These are phyloP conservation scores for Parascotia fuliginaria DNA, from an alignment of 2,888 invertebrate genomes.

Conservation along the genomic window DNA sequence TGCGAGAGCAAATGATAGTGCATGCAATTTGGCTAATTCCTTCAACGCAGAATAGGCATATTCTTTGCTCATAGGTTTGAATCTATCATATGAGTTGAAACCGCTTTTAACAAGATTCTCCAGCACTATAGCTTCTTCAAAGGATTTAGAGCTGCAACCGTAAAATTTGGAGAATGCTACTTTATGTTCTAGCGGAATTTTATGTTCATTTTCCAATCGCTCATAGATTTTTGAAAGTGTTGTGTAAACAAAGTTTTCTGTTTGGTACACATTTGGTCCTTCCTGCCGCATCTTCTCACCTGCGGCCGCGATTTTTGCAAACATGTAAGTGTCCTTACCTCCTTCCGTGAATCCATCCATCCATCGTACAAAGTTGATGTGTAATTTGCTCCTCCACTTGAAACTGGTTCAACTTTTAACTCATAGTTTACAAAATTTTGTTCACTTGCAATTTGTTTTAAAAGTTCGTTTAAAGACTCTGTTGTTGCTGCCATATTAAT, in stretches of 20 bases:
- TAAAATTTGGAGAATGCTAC: conserved; percentile 55
- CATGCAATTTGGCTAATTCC: conserved; percentile 60
- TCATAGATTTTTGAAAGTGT: conserved; percentile 49
- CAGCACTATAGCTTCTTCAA: conserved; percentile 61
- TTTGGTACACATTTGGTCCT: conserved; percentile 36
- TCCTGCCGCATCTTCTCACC: not conserved
- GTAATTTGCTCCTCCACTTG: conserved; percentile 29
- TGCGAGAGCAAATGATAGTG: conserved; percentile 55
- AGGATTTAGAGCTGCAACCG: conserved; percentile 42
- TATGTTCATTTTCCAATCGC: conserved; percentile 49
- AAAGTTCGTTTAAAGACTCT: conserved; percentile 13
- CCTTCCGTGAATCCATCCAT: conserved; percentile 6
- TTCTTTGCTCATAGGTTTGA: conserved; percentile 54
- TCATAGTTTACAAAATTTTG: conserved; percentile 18
- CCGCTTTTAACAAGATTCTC: conserved; percentile 61
- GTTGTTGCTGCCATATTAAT: conserved; percentile 17
- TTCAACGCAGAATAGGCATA: conserved; percentile 46
- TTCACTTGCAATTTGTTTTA: conserved; percentile 37
- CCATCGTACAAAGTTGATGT: conserved; percentile 7
- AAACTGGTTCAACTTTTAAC: conserved; percentile 13
- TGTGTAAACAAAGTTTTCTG: conserved; percentile 57
- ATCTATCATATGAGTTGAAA: conserved; percentile 56
- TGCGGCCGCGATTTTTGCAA: conserved; percentile 1
- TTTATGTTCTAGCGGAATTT: conserved; percentile 48
- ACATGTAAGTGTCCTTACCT: not conserved